These are phyloP conservation scores for Conus ventricosus DNA, from an alignment of 1,140 invertebrate species.

Conservation along the genomic window DNA sequence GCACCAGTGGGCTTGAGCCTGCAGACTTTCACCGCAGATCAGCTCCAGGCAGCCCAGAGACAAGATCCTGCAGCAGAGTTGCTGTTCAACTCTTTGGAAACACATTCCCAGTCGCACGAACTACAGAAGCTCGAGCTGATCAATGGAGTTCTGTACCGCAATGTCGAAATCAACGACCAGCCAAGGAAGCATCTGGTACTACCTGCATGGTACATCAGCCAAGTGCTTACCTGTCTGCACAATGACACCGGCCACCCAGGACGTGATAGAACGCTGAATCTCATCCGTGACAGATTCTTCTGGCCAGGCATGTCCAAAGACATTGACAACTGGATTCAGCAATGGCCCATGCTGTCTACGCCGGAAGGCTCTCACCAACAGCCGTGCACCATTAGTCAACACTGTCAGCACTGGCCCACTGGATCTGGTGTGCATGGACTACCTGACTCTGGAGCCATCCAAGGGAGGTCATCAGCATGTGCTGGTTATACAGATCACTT, in stretches of 20 bases:
- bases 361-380: constrained; percentile 7
- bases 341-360: constrained; percentile 17
- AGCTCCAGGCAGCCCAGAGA: neutral
- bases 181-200: constrained; percentile 13
- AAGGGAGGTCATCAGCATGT: constrained; percentile 38
- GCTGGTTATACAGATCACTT: constrained; percentile 44
- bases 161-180: neutral
- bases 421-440: constrained; percentile 43
- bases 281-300: constrained; percentile 33
- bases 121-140: neutral
- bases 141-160: neutral
- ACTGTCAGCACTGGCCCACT: constrained; percentile 1
- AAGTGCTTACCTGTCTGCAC: constrained; percentile 31
- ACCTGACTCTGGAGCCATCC: constrained; percentile 38
- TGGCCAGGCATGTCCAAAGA: constrained; percentile 42
- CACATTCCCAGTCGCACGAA: too few species aligned
- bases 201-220: neutral
- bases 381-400: constrained; percentile 7
- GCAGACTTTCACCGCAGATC: neutral
- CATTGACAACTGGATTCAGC: constrained; percentile 14
- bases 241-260: constrained; percentile 42
- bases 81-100: neutral
- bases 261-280: constrained; percentile 26
- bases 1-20: neutral
- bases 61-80: neutral